Evolutionary conservation across 2,797 vertebrate genomes (phyloP), one percentile per base, ranked within the genome.

Genomic region (Aeoliscus strigatus): DNA sequence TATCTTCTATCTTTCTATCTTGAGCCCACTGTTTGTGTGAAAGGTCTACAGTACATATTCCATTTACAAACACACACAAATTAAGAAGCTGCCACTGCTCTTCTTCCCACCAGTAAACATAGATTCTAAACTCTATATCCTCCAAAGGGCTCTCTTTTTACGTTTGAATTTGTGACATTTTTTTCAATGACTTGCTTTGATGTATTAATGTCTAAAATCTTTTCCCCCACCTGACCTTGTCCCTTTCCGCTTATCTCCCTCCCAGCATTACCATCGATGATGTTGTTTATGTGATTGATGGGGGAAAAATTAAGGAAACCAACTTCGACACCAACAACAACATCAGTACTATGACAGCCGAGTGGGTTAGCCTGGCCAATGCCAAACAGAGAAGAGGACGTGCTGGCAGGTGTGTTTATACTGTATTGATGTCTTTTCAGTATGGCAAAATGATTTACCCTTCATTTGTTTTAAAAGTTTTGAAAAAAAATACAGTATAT

Each of bases 341-440:
- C 85, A 99, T 99, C 56, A 95, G 93, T 71, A 98, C 96, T 0
- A 93, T 98, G 94, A 83, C 90, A 1, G 92, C 94, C 0, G 96
- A 98, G 78, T 99, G 96, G 96, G 96, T 99, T 41, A 98, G 96
- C 76, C 85, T 93, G 71, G 96, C 96, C 28, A 98, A 97, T 6
- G 93, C 93, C 69, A 98, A 97, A 58, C 96, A 99, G 81, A 91
- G 96, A 82, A 97, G 89, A 77, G 96, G 96, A 3, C 91, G 96
- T 6, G 94, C 96, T 2, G 96, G 96, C 65, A 95, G 96, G 95
- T 98, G 39, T 11, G 77, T 60, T 14, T 41, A 6, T 27, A 4
- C 39, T 43, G 28, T 27, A 31, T 24, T 25, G 27, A 12, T 49
- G n/a, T 57, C 32, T 10, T 25, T 30, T 2, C 14, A 0, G 23